Percentiles rank a stretch among this genome's conserved stretches.
Evolutionary conservation across 2,113 vertebrate genomes (phyloP).

Genomic region (Grammomys dolichurus): DNA sequence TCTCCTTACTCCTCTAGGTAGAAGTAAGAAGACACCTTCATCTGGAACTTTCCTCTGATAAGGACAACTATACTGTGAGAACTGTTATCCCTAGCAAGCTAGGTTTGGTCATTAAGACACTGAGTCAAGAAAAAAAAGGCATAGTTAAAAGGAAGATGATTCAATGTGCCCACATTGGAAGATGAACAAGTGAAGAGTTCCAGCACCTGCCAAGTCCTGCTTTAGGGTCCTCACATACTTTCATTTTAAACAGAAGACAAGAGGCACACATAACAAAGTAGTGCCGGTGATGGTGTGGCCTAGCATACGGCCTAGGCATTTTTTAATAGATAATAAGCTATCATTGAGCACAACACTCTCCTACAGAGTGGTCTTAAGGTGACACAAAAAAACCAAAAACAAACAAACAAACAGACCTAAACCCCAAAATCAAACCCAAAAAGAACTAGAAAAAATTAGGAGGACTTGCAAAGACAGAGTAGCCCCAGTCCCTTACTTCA

Average conservation of each 20-base stretch:
- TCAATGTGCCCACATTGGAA: neutral
- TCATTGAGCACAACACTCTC: neutral
- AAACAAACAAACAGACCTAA: no score
- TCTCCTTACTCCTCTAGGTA: neutral
- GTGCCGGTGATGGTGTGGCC: no score
- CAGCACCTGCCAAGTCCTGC: neutral
- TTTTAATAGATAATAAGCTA: no score
- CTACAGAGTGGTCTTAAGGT: neutral
- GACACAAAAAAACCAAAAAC: neutral
- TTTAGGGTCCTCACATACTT: neutral
- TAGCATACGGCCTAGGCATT: no score
- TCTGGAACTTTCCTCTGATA: neutral
- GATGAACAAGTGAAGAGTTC: neutral
- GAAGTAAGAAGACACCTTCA: neutral
- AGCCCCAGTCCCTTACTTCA: neutral
- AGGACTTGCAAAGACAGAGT: neutral
- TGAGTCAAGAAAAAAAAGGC: neutral
- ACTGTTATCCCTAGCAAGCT: neutral
- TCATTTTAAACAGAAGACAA: neutral
- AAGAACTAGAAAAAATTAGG: neutral
- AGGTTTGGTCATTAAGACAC: neutral
- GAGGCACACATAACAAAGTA: neutral
- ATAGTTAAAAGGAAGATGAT: neutral
- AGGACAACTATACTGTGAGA: neutral
- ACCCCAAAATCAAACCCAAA: no score